Percentiles rank a stretch among this genome's conserved stretches.
Conservation (phyloP, 2,113 vertebrate genomes). For the Saguinus imperator region DNA sequence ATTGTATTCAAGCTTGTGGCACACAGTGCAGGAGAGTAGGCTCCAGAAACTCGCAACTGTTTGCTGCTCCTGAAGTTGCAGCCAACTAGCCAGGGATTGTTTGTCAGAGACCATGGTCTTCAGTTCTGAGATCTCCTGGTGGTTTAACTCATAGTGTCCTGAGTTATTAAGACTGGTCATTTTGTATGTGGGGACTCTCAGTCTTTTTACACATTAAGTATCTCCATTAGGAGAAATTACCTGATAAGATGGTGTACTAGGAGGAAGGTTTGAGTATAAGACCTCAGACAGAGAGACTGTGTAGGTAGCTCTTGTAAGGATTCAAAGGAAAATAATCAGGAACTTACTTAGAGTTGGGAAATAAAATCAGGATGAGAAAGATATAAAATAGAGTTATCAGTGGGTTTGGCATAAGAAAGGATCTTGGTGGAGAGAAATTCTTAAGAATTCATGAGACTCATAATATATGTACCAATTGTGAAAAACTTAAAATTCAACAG, state of each 20-base stretch:
- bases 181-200: not conserved
- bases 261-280: not conserved
- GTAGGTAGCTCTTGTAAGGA: not conserved
- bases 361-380: not conserved
- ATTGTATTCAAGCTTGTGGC: not conserved
- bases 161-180: not conserved
- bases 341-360: not conserved
- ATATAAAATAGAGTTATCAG: not conserved
- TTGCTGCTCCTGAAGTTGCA: not conserved
- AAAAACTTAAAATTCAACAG: not conserved
- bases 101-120: not conserved
- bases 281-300: not conserved
- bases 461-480: not conserved
- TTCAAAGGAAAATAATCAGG: not conserved
- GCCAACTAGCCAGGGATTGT: not conserved
- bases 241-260: not conserved
- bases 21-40: not conserved
- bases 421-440: not conserved
- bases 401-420: not conserved
- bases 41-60: rapidly evolving
- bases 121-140: not conserved
- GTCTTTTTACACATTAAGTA: not conserved
- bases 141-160: not conserved
- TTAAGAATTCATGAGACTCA: not conserved
- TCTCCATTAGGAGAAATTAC: not conserved